Evolutionary conservation across 2,113 vertebrate species (phyloP), one percentile per base, ranked within the genome.

Genomic region (Agapornis roseicollis): DNA sequence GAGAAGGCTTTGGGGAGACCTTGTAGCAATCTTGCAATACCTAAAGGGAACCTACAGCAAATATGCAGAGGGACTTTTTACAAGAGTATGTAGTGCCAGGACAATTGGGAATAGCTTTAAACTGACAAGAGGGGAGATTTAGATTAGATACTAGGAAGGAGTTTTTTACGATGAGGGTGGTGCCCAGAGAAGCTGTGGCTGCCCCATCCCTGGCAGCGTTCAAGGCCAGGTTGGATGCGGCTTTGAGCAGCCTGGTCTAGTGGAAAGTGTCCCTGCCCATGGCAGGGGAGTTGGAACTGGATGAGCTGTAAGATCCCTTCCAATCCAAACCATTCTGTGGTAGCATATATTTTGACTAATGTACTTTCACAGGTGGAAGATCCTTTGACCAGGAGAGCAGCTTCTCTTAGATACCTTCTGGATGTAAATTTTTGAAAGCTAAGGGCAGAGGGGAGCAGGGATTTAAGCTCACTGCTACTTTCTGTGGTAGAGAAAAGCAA

Each of bases 391-490:
- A 46, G 72, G 12, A 73, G 33, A 56, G 13, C 7, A 44, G 6
- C 53, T 77, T 58, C n/a, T 91, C 13, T n/a, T 52, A 88, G 77
- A 7, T 77, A 9, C 28, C 11, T 85, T 70, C 25, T 0, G 3
- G 17, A 39, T 88, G 44, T 58, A 29, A 41, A 42, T 44, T 93
- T n/a, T 73, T 10, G 44, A 70, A 86, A 70, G 18, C 33, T 73
- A 5, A 1, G 13, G 7, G 2, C 80, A 2, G 13, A 86, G 3
- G 11, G 11, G 25, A 3, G 9, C 28, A 42, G 10, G 20, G 70
- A 41, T 60, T 28, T 19, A 0, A 1, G 35, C 20, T 94, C 3
- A 1, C 9, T 37, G 18, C 28, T 37, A 9, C 29, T 83, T 86
- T 6, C 2, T 49, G 60, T 64, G 23, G 23, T 35, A 58, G 4